A percentile compares a stretch with the other conserved stretches of the same genome.
Conservation (phyloP, 2,113 vertebrate genomes). For the Pipra filicauda region DNA sequence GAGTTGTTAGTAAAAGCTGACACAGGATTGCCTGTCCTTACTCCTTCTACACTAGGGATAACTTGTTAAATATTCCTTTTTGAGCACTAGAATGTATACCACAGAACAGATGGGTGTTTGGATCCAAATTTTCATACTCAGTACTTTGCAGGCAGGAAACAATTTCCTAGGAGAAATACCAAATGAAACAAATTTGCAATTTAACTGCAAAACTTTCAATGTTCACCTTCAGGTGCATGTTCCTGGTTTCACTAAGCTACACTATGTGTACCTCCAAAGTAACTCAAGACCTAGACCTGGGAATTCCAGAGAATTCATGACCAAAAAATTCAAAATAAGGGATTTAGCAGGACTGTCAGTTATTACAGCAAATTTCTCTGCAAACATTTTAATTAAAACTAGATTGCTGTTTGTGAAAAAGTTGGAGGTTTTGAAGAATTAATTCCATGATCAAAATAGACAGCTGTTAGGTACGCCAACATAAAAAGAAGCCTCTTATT, state of each 20-base stretch:
- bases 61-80: neutral
- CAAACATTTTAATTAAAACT: constrained; percentile 38
- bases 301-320: neutral
- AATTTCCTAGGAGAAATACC: neutral
- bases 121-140: neutral
- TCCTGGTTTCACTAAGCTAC: neutral
- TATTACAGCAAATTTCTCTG: neutral
- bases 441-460: constrained; percentile 36
- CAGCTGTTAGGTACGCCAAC: constrained; percentile 46
- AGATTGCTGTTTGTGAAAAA: constrained; percentile 25
- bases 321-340: neutral
- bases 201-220: neutral
- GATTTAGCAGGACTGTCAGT: neutral
- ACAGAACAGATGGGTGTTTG: neutral
- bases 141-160: neutral
- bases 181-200: neutral
- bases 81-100: neutral
- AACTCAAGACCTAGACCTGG: neutral
- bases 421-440: constrained; percentile 31
- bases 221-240: neutral
- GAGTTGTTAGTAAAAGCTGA: neutral
- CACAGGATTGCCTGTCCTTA: neutral
- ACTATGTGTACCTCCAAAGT: neutral
- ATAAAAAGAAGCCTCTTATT: constrained; percentile 32
- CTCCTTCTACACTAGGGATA: neutral